Evolutionary conservation across 1,140 invertebrate genomes (phyloP).

Genomic region (Cotesia vestalis): DNA sequence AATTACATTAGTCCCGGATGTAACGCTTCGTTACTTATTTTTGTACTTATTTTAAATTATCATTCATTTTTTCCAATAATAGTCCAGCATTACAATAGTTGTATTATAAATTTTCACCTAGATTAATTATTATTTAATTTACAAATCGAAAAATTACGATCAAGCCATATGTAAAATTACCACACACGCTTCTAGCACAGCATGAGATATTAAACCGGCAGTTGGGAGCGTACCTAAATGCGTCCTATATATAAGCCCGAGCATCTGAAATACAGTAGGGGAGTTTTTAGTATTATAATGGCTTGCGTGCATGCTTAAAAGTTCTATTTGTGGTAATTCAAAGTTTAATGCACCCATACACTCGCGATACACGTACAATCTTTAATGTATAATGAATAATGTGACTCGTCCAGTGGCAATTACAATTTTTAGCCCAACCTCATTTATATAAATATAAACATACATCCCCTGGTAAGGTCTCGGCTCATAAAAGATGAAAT

Average conservation of each 20-base stretch:
- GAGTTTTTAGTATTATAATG: slow-evolving; percentile 61
- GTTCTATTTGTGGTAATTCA: slow-evolving; percentile 67
- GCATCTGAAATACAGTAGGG: slow-evolving; percentile 50
- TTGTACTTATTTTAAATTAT: background rate
- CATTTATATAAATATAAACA: slow-evolving; percentile 21
- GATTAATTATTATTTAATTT: too few relatives aligned
- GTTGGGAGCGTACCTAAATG: slow-evolving; percentile 62
- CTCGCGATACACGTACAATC: background rate
- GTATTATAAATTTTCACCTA: too few relatives aligned
- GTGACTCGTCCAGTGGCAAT: slow-evolving; percentile 34
- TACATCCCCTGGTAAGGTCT: slow-evolving; percentile 43
- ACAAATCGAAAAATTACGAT: slow-evolving; percentile 29
- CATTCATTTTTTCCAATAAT: too few relatives aligned
- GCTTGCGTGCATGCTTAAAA: slow-evolving; percentile 60
- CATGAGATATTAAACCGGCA: slow-evolving; percentile 59
- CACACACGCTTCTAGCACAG: slow-evolving; percentile 51
- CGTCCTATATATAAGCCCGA: slow-evolving; percentile 45
- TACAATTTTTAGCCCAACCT: slow-evolving; percentile 44
- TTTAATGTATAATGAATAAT: too few relatives aligned
- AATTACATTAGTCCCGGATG: slow-evolving; percentile 34
- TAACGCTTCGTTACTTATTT: slow-evolving; percentile 32
- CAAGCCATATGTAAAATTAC: slow-evolving; percentile 62
- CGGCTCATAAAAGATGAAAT: slow-evolving; percentile 46
- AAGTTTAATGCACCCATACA: slow-evolving; percentile 62
- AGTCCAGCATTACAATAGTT: too few relatives aligned